phyloP scores from a whole-genome alignment of 1,140 invertebrate genomes.

The Brachionus manjavacas region DNA sequence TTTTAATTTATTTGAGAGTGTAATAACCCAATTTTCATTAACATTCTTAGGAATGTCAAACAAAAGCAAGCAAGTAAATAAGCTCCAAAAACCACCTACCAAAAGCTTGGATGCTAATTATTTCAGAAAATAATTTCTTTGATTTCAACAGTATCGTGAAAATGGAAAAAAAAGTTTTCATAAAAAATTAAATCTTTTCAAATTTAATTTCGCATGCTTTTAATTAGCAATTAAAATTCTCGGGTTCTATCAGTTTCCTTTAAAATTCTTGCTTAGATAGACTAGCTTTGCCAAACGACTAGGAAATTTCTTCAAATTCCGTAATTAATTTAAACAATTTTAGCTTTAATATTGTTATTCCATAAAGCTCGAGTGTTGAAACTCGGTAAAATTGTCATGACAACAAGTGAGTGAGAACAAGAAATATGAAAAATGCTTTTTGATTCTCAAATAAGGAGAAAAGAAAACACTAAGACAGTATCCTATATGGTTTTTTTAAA shows the following conservation, averaged over 20 bases:
- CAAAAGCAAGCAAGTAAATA: neutral
- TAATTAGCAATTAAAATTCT: neutral
- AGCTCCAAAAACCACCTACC: neutral
- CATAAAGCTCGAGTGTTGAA: neutral
- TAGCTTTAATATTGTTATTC: neutral
- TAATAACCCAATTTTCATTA: neutral
- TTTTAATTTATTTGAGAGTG: neutral
- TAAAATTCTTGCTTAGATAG: neutral
- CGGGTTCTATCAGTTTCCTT: neutral
- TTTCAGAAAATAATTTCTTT: neutral
- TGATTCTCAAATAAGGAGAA: conserved; percentile 1
- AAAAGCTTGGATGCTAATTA: neutral
- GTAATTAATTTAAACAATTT: conserved; percentile 7
- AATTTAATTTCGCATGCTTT: neutral
- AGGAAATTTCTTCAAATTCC: neutral
- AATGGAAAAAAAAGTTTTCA: neutral
- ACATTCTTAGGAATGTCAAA: neutral
- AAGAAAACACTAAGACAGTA: conserved; percentile 29
- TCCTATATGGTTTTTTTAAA: conserved; percentile 21
- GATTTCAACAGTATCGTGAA: neutral
- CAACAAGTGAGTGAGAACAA: neutral
- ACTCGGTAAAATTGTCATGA: neutral
- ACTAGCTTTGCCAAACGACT: neutral
- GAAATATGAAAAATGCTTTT: conserved; percentile 2
- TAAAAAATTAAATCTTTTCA: neutral